Evolutionary conservation across 2,888 invertebrate species (phyloP), one percentile per base, ranked within the genome.

Genomic region (Sepiola atlantica): DNA sequence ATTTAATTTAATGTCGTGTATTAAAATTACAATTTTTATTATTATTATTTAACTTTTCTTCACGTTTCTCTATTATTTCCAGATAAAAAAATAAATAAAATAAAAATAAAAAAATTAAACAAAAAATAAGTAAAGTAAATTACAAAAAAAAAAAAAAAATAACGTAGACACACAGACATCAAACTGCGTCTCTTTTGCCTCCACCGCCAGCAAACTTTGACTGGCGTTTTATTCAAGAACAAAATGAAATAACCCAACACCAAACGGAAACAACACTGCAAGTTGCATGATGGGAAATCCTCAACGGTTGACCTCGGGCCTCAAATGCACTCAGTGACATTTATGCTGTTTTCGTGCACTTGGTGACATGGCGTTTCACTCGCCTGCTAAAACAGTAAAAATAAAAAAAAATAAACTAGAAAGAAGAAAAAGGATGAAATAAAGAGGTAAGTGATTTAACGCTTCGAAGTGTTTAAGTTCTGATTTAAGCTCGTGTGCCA

Each of bases 281-380:
- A 45, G 77, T 77, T 77, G 77, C 77, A 77, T 77, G 77, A 77
- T 77, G 77, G 77, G 77, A 77, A 32, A n/a, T n/a, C 77, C 77
- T 77, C 32, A 21, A n/a, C 32, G 77, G 77, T 32, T 77, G 77
- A 77, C 32, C 77, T 32, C 77, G 18, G 77, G 77, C 61, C 24
- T 61, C 28, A 61, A 61, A 61, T 61, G 61, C 77, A 77, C 77
- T 16, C 32, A n/a, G 32, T 77, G 77, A 77, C 77, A 77, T 77
- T 77, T 16, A 32, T 77, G n/a, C 77, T 77, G 77, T 77, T n/a
- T n/a, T n/a, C 16, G n/a, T 61, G 77, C n/a, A 77, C 77, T 77
- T 16, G 14, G n/a, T 77, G 77, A 77, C 77, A 77, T n/a, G n/a
- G n/a, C n/a, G 77, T 77, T 77, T 77, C 77, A 77, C 77, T 77